Conservation (phyloP, 2,888 invertebrate genomes). For the Drosophila ezoana region DNA sequence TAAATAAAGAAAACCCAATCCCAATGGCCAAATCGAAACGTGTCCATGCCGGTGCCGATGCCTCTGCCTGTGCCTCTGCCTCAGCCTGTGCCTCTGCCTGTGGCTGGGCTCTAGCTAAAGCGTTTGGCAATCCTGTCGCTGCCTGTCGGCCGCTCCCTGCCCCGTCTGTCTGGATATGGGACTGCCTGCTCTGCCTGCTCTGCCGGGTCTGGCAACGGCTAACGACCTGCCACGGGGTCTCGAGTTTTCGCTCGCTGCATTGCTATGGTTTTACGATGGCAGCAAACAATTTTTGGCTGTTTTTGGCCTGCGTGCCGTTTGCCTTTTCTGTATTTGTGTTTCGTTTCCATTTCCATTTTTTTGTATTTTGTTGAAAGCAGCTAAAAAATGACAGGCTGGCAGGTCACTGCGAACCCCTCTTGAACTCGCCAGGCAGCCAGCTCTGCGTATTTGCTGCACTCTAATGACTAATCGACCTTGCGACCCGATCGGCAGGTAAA, state of each 20-base stretch:
- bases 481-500: constrained; percentile 58
- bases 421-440: constrained; percentile 1
- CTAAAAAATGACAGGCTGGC: constrained; percentile 52
- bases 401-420: constrained; percentile 63
- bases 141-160: constrained; percentile 12
- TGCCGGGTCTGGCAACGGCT: constrained; percentile 47
- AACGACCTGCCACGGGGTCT: constrained; percentile 62
- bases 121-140: constrained; percentile 44
- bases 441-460: constrained; percentile 44
- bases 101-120: constrained; percentile 19
- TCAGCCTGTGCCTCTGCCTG: neutral
- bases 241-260: constrained; percentile 55
- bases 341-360: constrained; percentile 1
- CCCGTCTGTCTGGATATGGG: constrained; percentile 15
- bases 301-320: constrained; percentile 49
- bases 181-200: constrained; percentile 58
- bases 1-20: constrained; percentile 25
- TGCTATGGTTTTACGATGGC: constrained; percentile 74
- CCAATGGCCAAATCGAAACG: constrained; percentile 28
- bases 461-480: constrained; percentile 76
- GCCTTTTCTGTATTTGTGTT: constrained; percentile 14
- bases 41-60: constrained; percentile 26
- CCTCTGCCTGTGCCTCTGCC: neutral
- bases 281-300: constrained; percentile 57
- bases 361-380: constrained; percentile 13